phyloP scores from a whole-genome alignment of 2,888 invertebrate species.

The Timandra comae region DNA sequence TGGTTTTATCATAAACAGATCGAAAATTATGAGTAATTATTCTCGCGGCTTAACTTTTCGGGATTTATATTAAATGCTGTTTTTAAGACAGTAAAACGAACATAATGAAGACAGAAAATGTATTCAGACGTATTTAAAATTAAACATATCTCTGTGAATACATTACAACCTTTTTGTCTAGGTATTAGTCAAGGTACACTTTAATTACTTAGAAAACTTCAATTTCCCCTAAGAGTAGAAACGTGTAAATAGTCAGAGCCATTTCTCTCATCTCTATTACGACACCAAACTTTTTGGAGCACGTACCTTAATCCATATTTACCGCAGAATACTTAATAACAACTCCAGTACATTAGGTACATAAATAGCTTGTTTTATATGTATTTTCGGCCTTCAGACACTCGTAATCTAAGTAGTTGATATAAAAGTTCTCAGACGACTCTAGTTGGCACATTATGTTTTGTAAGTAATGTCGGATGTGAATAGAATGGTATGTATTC shows the following conservation, averaged over 20 bases:
- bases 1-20: no score
- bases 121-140: no score
- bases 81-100: no score
- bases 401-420: slow-evolving; percentile 3
- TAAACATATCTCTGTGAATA: no score
- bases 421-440: slow-evolving; percentile 12
- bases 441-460: neutral
- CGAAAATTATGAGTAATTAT: no score
- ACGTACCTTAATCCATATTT: neutral
- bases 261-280: slow-evolving; percentile 3
- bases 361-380: slow-evolving; percentile 10
- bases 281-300: neutral
- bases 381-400: slow-evolving; percentile 9
- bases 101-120: no score
- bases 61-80: no score
- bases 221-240: slow-evolving; percentile 4
- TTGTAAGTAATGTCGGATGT: neutral
- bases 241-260: slow-evolving; percentile 11
- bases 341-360: slow-evolving; percentile 6
- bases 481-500: no score
- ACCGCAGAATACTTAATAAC: slow-evolving; percentile 1
- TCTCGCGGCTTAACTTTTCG: no score
- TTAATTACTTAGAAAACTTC: slow-evolving; percentile 5
- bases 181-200: no score
- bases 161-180: no score